These are phyloP conservation scores for Megaceryle alcyon DNA, from an alignment of 2,797 vertebrate species.

Conservation along the genomic window DNA sequence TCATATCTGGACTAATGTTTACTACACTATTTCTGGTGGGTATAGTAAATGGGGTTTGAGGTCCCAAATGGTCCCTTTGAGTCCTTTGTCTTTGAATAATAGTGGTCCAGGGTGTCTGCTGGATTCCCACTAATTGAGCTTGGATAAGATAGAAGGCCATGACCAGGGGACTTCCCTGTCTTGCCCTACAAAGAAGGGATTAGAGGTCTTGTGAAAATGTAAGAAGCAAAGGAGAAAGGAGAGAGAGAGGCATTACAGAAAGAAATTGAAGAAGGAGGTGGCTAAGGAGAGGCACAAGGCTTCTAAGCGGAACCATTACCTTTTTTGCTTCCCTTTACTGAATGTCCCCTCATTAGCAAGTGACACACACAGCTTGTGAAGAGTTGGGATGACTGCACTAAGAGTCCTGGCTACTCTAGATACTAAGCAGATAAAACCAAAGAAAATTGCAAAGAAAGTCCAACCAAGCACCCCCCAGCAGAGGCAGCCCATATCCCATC, in stretches of 20 bases:
- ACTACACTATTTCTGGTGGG: not conserved
- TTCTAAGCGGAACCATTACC: not conserved
- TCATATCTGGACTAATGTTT: not conserved
- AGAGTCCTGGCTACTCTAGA: not conserved
- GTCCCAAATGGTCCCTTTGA: not conserved
- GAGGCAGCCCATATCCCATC: not conserved
- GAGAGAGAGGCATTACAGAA: not conserved
- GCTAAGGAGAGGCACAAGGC: not conserved
- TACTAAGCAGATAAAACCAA: not conserved
- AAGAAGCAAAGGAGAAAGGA: not conserved
- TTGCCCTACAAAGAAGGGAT: not conserved
- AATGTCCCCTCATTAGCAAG: not conserved
- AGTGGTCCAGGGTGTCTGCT: fast-evolving
- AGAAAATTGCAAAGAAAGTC: not conserved
- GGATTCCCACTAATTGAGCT: not conserved
- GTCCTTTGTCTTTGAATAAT: not conserved
- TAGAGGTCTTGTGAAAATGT: not conserved
- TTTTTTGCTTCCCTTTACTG: not conserved
- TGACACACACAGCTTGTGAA: not conserved
- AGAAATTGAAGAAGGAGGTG: not conserved
- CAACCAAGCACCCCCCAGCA: not conserved
- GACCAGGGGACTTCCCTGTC: fast-evolving
- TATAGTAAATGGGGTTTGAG: not conserved
- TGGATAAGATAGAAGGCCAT: not conserved
- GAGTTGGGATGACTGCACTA: not conserved